A percentile compares a stretch with the other conserved stretches of the same genome.
Conservation (phyloP, 2,797 vertebrate species). For the Astyanax mexicanus region DNA sequence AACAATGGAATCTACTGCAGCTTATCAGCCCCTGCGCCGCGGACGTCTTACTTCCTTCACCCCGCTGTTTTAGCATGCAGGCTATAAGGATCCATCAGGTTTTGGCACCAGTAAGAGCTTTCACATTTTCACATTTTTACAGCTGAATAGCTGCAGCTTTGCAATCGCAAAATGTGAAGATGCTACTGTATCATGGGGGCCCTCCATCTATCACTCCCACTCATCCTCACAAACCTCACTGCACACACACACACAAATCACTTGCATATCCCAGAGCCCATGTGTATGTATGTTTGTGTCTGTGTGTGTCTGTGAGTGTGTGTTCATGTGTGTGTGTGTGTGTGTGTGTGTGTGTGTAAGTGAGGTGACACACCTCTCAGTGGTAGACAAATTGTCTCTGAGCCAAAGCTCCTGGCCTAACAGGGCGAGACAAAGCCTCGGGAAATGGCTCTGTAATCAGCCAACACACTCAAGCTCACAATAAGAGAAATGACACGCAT, state of each 20-base stretch:
- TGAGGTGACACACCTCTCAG: constrained; percentile 20
- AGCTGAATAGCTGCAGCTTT: constrained; percentile 1
- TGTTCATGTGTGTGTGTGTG: constrained; percentile 12
- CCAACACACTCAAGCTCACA: constrained; percentile 61
- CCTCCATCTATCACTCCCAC: not conserved
- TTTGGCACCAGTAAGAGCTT: not conserved
- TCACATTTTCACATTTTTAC: constrained; percentile 14
- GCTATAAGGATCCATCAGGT: not conserved
- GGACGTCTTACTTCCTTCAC: not conserved
- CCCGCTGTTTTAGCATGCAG: not conserved
- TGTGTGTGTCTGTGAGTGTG: constrained; percentile 22
- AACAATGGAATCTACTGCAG: not conserved
- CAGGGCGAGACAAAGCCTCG: constrained; percentile 70
- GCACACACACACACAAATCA: not conserved
- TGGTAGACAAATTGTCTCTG: constrained; percentile 51
- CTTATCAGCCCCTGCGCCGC: not conserved
- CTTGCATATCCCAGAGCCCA: not conserved
- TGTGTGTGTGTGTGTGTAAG: constrained; percentile 8
- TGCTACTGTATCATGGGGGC: constrained; percentile 5
- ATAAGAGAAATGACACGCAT: constrained; percentile 26
- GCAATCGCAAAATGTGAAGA: not conserved
- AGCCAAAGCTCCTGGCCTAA: constrained; percentile 69
- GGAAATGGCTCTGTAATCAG: constrained; percentile 74
- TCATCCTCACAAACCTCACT: not conserved
- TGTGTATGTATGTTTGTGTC: too few species aligned